phyloP scores from a whole-genome alignment of 1,140 invertebrate species.

The Ceratoteleas bidentatus region DNA sequence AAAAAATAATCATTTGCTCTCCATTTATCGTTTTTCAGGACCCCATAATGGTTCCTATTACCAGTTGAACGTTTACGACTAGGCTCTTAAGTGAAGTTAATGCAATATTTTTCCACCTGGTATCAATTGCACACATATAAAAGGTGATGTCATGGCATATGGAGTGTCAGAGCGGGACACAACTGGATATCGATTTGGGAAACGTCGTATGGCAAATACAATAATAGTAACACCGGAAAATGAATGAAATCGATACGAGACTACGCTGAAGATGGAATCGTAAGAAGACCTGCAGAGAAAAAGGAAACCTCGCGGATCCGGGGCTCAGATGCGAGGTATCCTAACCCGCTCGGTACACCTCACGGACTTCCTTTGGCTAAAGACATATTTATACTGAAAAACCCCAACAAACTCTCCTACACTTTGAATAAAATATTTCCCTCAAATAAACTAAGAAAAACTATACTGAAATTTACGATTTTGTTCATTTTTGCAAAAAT shows the following conservation, averaged over 20 bases:
- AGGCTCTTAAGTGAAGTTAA: no score
- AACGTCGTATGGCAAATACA: constrained; percentile 40
- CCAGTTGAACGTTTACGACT: no score
- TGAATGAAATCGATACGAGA: constrained; percentile 74
- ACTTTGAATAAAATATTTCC: no score
- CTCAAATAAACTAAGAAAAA: no score
- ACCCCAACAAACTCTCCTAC: background rate
- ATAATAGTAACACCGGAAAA: constrained; percentile 64
- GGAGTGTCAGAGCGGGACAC: constrained; percentile 11
- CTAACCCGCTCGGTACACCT: constrained; percentile 74
- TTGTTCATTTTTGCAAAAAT: no score
- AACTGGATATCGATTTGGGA: constrained; percentile 42
- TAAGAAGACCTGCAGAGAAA: constrained; percentile 80
- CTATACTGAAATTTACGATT: no score
- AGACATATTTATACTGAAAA: constrained; percentile 34
- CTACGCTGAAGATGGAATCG: constrained; percentile 70
- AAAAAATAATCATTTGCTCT: no score
- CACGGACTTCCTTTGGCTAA: constrained; percentile 78
- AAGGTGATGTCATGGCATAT: constrained; percentile 14
- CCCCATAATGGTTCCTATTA: no score
- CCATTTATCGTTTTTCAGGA: no score
- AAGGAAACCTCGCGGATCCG: constrained; percentile 79
- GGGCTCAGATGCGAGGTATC: constrained; percentile 75
- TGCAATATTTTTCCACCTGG: constrained; percentile 23
- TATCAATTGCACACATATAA: background rate